Evolutionary conservation across 2,113 vertebrate species (phyloP), one percentile per base, ranked within the genome.

Genomic region (Nasalis larvatus): DNA sequence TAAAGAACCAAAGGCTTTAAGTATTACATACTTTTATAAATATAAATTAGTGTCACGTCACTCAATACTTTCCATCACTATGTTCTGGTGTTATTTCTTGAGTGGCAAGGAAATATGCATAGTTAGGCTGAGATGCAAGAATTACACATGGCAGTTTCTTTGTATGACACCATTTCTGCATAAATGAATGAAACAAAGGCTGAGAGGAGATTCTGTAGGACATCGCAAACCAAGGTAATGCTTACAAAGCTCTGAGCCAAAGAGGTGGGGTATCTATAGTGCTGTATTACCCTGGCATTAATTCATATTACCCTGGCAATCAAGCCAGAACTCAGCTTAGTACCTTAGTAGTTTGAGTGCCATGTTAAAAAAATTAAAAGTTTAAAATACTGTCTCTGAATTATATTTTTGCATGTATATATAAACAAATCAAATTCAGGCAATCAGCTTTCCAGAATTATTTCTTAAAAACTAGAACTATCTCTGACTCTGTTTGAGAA

Each of bases 101-200:
- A 93, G 45, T 21, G 42, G n/a, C n/a, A 56, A 4, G n/a, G 12
- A 81, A 32, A 90, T 23, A 42, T 9, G 14, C 18, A 37, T 6
- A 80, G 4, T 35, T 58, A 35, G 71, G 2, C 11, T 76, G 23
- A n/a, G 32, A 82, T 18, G 18, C 13, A 84, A 52, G 30, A 74
- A 86, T 11, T 52, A 1, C 2, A 20, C n/a, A 21, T 0, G 13
- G 0, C 0, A 2, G 6, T 45, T 80, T 49, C 60, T 37, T 5
- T 18, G 8, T 86, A 2, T 42, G 49, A 69, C 27, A 35, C 21
- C 17, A 7, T 3, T 35, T 86, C 25, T 42, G 17, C 4, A 12
- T 9, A 49, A 21, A 77, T 3, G 12, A 4, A 58, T 37, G 30
- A 74, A 81, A 54, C 10, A 40, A 47, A 58, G 45, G 0, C 73